Evolutionary conservation across 1,140 invertebrate genomes (phyloP).

Genomic region (Diachasmimorpha longicaudata): DNA sequence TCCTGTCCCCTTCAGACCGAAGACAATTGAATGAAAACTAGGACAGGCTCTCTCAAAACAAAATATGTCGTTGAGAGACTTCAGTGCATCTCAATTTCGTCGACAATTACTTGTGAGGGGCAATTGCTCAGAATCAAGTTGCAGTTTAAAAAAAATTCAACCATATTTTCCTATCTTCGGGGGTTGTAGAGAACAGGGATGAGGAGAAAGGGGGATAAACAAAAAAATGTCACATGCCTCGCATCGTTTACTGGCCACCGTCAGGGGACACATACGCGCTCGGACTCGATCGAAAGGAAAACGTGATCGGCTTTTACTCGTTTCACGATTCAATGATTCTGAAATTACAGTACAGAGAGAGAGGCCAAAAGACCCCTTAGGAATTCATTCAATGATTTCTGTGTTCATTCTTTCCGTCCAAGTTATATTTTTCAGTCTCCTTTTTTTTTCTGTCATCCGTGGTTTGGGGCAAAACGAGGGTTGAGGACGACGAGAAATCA

Average conservation of each 20-base stretch:
- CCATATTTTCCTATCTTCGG: not conserved
- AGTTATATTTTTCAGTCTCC: not conserved
- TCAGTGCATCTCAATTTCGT: no score
- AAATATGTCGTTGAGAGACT: not conserved
- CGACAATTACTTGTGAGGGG: no score
- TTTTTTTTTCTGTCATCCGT: not conserved
- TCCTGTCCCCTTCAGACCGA: not conserved
- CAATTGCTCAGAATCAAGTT: no score
- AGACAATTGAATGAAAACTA: conserved; percentile 2
- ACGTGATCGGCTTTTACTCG: conserved; percentile 21
- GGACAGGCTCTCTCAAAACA: not conserved
- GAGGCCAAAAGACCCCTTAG: conserved; percentile 8
- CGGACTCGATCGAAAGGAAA: conserved; percentile 9
- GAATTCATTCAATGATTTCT: conserved; percentile 4
- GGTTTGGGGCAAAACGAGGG: not conserved
- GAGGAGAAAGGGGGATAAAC: not conserved
- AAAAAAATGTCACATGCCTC: not conserved
- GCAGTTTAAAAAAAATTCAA: no score
- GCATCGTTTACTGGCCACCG: conserved; percentile 9
- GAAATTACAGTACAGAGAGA: conserved; percentile 20
- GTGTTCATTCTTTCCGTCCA: not conserved
- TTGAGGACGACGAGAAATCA: conserved; percentile 14
- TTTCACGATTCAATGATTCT: conserved; percentile 26
- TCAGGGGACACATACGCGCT: conserved; percentile 4
- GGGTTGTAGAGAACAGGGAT: not conserved